Evolutionary conservation across 2,113 vertebrate species (phyloP), one percentile per base, ranked within the genome.

Genomic region (Clarias magur): DNA sequence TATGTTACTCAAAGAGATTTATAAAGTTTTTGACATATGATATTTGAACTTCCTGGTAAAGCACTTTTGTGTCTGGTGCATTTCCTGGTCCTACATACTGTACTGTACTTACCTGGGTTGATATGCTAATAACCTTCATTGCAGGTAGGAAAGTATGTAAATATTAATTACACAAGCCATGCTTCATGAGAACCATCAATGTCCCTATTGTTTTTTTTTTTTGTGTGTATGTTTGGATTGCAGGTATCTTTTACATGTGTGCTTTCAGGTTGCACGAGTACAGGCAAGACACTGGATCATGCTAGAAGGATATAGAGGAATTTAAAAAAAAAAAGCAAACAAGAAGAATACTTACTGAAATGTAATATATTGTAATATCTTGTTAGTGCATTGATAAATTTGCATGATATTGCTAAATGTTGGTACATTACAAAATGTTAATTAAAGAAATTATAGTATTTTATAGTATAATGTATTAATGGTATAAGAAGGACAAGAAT

Each of bases 221-320:
- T 42, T 48, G 6, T 48, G 42, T 48, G 48, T 48, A 82, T 92
- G 19, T 90, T 73, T 91, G 48, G 7, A 48, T 48, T 90, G 84
- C 93, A 97, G 97, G 97, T 73, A 97, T 97, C 88, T 97, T 97
- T 93, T 98, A 97, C 95, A 96, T 97, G 95, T 97, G 97, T 80
- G 97, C 97, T 89, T 97, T 96, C 91, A 96, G 96, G 90, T 96
- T 97, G 95, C 96, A 97, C 2, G 96, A 97, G 91, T 96, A 96
- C 89, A 95, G 95, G 86, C 94, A 96, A 92, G 91, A 95, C 82
- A 93, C 96, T 15, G 93, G 95, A 59, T 90, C 96, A 53, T 95
- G 95, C 91, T 97, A 94, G 96, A 85, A 7, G 11, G 23, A 76
- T 60, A 73, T 38, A 21, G 12, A 30, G 7, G 53, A 78, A 76